phyloP scores from a whole-genome alignment of 2,113 vertebrate genomes.

The Xenus cinereus region DNA sequence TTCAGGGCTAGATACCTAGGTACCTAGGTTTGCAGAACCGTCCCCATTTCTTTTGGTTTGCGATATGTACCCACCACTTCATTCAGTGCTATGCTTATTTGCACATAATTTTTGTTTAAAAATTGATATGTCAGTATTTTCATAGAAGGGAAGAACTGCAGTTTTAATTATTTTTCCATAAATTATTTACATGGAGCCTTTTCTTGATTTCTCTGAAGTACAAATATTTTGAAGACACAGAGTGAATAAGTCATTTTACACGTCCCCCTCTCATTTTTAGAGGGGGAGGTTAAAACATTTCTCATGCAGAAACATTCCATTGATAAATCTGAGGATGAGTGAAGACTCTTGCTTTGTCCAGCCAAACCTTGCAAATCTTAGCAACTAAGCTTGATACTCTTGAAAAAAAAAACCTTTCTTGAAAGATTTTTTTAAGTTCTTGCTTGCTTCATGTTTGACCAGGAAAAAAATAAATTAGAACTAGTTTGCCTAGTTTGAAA shows the following conservation, averaged over 20 bases:
- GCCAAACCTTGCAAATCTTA: neutral
- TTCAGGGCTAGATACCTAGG: neutral
- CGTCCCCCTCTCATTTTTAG: neutral
- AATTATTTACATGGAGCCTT: neutral
- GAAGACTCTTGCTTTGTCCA: neutral
- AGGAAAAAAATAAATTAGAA: neutral
- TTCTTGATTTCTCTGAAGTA: neutral
- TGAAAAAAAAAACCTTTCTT: neutral
- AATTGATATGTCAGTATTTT: neutral
- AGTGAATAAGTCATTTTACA: neutral
- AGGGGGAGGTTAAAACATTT: neutral
- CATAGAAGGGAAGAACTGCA: neutral
- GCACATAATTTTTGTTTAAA: neutral
- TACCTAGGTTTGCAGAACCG: neutral
- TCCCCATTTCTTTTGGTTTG: neutral
- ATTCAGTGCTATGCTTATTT: neutral
- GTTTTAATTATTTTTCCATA: neutral
- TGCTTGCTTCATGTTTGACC: neutral
- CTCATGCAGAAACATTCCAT: neutral
- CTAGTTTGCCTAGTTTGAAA: neutral
- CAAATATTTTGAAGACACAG: neutral
- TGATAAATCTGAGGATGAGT: neutral
- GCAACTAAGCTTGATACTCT: neutral
- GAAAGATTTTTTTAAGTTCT: neutral
- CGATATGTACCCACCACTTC: neutral